Percentiles rank a stretch among this genome's conserved stretches.
These are phyloP conservation scores for Sisor rabdophorus DNA, from an alignment of 2,113 vertebrate genomes.

Conservation along the genomic window DNA sequence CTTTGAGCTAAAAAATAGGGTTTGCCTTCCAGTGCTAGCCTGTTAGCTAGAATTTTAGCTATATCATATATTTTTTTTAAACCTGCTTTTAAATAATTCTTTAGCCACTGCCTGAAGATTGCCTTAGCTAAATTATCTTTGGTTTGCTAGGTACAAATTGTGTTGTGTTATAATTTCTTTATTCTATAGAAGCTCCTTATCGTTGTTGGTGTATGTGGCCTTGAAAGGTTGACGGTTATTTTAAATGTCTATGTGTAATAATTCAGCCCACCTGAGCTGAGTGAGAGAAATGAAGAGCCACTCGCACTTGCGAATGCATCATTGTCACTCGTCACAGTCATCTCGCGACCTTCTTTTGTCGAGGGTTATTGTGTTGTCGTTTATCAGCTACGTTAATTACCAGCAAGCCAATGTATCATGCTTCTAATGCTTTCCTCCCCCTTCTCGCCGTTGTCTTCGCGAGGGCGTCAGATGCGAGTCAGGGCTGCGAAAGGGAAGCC, in stretches of 20 bases:
- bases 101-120: no score
- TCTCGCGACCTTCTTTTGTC: slow-evolving; percentile 39
- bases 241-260: neutral
- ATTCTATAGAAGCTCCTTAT: no score
- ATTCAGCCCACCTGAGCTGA: neutral
- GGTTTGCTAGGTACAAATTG: no score
- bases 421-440: neutral
- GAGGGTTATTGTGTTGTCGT: slow-evolving; percentile 26
- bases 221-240: neutral
- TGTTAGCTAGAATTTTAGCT: no score
- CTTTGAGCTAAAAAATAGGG: no score
- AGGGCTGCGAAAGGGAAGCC: neutral
- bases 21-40: no score
- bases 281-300: slow-evolving; percentile 18
- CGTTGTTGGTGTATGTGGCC: no score
- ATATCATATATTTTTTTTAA: no score
- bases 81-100: no score
- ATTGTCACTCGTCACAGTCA: slow-evolving; percentile 34
- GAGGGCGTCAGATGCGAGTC: neutral
- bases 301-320: slow-evolving; percentile 21
- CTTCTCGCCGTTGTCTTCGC: neutral
- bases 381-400: slow-evolving; percentile 42
- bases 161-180: no score
- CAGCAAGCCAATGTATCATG: slow-evolving; percentile 18
- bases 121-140: no score